These are phyloP conservation scores for Zaprionus bogoriensis DNA, from an alignment of 2,888 invertebrate species.

Conservation along the genomic window DNA sequence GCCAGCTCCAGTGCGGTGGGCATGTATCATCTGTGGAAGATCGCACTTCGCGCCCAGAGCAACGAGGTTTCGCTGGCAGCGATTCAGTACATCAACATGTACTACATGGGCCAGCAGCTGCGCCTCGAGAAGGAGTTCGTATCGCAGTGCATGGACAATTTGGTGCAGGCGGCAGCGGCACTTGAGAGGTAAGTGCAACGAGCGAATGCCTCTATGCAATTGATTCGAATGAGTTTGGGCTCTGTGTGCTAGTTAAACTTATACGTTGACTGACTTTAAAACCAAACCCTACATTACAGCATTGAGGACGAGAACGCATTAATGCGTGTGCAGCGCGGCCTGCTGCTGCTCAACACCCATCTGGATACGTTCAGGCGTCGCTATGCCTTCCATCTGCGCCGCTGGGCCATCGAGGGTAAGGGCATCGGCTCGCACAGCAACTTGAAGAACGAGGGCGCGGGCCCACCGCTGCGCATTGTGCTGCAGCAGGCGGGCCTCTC, in stretches of 20 bases:
- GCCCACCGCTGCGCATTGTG: conserved; percentile 89
- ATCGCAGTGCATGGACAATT: conserved; percentile 95
- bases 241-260: no score
- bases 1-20: conserved; percentile 87
- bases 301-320: conserved; percentile 88
- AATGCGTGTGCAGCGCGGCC: conserved; percentile 94
- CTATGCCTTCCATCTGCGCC: conserved; percentile 93
- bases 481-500: conserved; percentile 95
- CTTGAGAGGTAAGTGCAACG: conserved; percentile 84
- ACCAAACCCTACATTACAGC: no score
- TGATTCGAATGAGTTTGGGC: no score
- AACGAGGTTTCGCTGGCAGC: conserved; percentile 98
- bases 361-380: conserved; percentile 94
- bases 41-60: conserved; percentile 94
- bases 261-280: no score
- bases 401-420: conserved; percentile 93
- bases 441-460: conserved; percentile 84
- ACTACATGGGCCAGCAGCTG: conserved; percentile 95
- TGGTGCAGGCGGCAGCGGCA: conserved; percentile 91
- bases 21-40: conserved; percentile 97
- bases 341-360: conserved; percentile 94
- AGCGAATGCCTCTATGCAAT: no score
- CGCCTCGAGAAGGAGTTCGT: conserved; percentile 97
- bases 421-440: conserved; percentile 90
- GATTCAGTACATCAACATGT: conserved; percentile 96